Percentiles rank a stretch among this genome's conserved stretches.
Evolutionary conservation across 2,113 vertebrate genomes (phyloP).

Genomic region (Galeopterus variegatus): DNA sequence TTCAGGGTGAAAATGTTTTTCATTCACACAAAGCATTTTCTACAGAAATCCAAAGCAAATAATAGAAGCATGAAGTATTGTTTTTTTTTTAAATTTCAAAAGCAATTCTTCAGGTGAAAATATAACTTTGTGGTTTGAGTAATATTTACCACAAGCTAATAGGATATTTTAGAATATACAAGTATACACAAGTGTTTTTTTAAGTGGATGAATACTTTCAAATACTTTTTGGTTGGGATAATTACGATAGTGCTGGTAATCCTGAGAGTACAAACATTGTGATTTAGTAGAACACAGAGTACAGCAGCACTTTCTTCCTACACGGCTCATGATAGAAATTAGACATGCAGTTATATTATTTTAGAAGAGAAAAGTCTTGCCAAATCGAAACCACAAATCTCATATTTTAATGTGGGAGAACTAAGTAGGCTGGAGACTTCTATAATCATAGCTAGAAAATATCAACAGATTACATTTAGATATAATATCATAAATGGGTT

Average conservation of each 20-base stretch:
- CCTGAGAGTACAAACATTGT: not conserved
- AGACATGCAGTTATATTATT: slow-evolving; percentile 9
- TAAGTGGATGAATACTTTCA: slow-evolving; percentile 6
- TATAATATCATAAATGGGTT: not conserved
- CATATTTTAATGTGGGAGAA: not conserved
- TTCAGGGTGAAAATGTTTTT: not conserved
- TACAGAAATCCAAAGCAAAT: not conserved
- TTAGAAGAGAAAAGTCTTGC: not conserved
- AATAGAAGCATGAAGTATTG: not conserved
- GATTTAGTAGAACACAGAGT: not conserved
- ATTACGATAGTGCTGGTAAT: not conserved
- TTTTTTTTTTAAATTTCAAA: not conserved
- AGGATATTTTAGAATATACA: not conserved
- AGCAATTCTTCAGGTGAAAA: slow-evolving; percentile 10
- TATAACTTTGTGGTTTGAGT: not conserved
- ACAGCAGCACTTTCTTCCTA: not conserved
- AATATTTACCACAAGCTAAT: not conserved
- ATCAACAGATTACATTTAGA: not conserved
- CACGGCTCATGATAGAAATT: not conserved
- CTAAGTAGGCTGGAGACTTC: not conserved
- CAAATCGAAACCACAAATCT: not conserved
- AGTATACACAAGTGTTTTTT: not conserved
- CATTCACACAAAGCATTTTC: not conserved
- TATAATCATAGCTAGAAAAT: not conserved
- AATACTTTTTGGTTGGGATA: not conserved